Percentiles rank a stretch among this genome's conserved stretches.
Evolutionary conservation across 37 sponge, comb jelly and placozoan species (phyloP).

Genomic region (Agelas oroides): DNA sequence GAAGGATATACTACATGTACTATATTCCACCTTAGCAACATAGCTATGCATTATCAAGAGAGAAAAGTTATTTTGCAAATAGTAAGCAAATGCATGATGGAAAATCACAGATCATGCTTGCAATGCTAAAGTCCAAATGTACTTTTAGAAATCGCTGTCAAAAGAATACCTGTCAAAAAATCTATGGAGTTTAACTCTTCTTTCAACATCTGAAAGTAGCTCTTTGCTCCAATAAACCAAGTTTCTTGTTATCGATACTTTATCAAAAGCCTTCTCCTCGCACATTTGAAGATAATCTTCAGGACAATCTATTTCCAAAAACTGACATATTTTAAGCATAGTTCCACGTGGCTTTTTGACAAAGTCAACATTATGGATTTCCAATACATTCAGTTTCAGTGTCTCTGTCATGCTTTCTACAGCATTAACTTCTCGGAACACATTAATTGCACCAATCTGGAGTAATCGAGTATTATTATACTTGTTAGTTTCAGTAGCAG

Average conservation of each 20-base stretch:
- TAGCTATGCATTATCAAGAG: too few species aligned
- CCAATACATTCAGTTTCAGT: not conserved
- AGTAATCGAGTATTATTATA: not conserved
- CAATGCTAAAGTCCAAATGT: too few species aligned
- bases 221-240: constrained; percentile 26
- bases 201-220: too few species aligned
- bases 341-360: constrained; percentile 1
- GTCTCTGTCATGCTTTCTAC: not conserved
- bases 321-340: constrained; percentile 7
- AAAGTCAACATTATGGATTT: constrained; percentile 28
- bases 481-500: not conserved
- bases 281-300: constrained; percentile 21
- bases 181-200: too few species aligned
- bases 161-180: too few species aligned
- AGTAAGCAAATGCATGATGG: too few species aligned
- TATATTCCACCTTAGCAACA: too few species aligned
- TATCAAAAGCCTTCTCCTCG: constrained; percentile 14
- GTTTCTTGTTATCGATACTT: constrained; percentile 8
- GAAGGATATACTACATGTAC: too few species aligned
- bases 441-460: not conserved
- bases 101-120: too few species aligned
- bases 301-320: constrained; percentile 7
- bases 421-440: not conserved
- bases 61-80: too few species aligned
- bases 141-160: too few species aligned